Conservation (phyloP, 2,888 invertebrate genomes). For the Dyspetes luteomarginatus region DNA sequence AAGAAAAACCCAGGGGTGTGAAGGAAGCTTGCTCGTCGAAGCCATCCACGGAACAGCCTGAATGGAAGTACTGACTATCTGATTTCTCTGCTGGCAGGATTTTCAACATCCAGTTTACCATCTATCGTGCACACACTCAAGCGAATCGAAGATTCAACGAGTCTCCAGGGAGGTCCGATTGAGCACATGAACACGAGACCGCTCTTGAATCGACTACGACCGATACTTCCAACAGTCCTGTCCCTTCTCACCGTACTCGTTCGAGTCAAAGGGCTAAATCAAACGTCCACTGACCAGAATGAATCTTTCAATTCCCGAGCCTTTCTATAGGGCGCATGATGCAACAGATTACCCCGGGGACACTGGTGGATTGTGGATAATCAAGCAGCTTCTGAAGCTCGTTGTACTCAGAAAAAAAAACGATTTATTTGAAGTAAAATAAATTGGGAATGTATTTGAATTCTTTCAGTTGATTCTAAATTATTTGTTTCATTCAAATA, state of each 20-base stretch:
- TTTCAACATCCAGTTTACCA: neutral
- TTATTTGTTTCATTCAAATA: too few species aligned
- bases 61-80: conserved; percentile 1
- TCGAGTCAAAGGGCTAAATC: conserved; percentile 14
- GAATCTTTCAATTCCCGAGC: conserved; percentile 13
- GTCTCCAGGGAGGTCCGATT: neutral
- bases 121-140: conserved; percentile 12
- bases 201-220: neutral
- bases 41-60: neutral
- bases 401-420: too few species aligned
- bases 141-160: neutral
- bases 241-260: neutral
- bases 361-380: neutral
- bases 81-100: conserved; percentile 1
- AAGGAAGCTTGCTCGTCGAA: neutral
- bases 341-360: neutral
- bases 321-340: neutral
- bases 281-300: neutral
- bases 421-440: too few species aligned
- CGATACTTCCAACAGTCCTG: neutral
- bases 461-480: too few species aligned
- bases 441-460: too few species aligned
- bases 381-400: neutral
- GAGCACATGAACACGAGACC: neutral
- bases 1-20: neutral